Evolutionary conservation across 2,113 vertebrate genomes (phyloP).

Genomic region (Azemiops feae): DNA sequence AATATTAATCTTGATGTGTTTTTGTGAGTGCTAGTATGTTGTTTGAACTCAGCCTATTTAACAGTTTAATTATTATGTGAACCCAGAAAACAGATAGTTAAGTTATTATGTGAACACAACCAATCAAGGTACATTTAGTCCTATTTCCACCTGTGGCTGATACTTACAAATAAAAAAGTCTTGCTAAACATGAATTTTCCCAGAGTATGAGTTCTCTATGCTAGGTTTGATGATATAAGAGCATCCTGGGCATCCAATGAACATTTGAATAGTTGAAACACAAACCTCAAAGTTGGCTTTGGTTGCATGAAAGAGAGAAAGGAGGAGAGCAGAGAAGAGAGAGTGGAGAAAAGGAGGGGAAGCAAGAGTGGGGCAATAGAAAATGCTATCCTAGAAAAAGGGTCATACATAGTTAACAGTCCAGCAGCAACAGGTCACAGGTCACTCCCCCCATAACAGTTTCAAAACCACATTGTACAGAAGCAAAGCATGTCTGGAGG

Average conservation of each 20-base stretch:
- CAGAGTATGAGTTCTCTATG: background rate
- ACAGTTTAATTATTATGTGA: background rate
- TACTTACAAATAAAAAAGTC: background rate
- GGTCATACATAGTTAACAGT: background rate
- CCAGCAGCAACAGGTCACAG: background rate
- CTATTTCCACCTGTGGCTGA: background rate
- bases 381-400: background rate
- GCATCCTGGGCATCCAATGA: background rate
- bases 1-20: background rate
- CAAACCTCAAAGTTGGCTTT: background rate
- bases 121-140: background rate
- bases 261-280: background rate
- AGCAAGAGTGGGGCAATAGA: too few species aligned
- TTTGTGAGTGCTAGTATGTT: background rate
- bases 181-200: background rate
- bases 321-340: background rate
- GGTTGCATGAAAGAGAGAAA: background rate
- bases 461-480: background rate
- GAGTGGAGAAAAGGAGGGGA: background rate
- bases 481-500: constrained; percentile 22
- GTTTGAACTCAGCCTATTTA: background rate
- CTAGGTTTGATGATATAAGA: background rate
- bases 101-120: background rate
- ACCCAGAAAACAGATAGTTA: background rate
- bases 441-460: background rate